Evolutionary conservation across 2,797 vertebrate genomes (phyloP).

Genomic region (Neosilurus mollespiculum): DNA sequence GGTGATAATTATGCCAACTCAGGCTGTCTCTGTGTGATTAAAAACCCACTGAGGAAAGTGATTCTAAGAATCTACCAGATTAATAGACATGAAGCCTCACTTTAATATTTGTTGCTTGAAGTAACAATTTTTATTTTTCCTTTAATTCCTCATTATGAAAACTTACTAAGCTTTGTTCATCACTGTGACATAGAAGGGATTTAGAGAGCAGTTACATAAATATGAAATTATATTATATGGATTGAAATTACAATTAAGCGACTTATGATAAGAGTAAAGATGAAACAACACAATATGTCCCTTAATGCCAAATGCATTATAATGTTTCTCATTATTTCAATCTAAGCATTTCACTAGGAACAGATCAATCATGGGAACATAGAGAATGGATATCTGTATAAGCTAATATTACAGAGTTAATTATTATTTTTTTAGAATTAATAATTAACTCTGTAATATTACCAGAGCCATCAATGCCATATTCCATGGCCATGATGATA

Average conservation of each 20-base stretch:
- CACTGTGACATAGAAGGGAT: background rate
- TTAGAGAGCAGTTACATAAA: background rate
- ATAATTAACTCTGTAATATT: too few species aligned
- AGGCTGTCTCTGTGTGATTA: background rate
- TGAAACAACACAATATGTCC: background rate
- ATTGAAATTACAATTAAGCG: background rate
- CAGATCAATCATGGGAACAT: background rate
- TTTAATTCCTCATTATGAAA: background rate
- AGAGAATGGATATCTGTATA: background rate
- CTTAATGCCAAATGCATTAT: background rate
- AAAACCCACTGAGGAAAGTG: background rate
- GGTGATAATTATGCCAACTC: background rate
- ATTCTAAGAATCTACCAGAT: background rate
- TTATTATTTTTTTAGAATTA: too few species aligned
- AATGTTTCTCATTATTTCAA: background rate
- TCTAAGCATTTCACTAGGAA: background rate
- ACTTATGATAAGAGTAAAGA: background rate
- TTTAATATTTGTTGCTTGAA: constrained; percentile 3
- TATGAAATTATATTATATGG: background rate
- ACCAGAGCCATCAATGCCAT: too few species aligned
- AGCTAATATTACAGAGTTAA: background rate
- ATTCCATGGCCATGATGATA: too few species aligned
- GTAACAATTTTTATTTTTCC: background rate
- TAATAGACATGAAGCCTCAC: background rate
- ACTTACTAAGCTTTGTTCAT: background rate